Base-by-base conservation (phyloP, 64 coral and sea anemone species). In the Pocillopora verrucosa region DNA sequence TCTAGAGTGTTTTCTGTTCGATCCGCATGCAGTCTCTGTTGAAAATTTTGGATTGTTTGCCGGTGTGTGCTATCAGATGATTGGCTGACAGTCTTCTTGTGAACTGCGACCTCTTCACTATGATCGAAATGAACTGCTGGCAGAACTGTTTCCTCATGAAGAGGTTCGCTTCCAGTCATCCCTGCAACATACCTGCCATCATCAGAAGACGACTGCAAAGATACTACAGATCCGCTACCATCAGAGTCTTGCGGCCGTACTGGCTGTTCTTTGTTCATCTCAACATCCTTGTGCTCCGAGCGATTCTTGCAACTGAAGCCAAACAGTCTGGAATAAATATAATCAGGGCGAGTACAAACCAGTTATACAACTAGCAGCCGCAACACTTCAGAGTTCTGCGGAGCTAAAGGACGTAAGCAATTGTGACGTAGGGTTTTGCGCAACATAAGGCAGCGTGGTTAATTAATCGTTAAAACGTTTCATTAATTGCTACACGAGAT, bases 1-100 rank as follows among this genome's bases (percentile, higher is more conserved):
- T 92, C 89, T 16, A 97, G 86, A 34, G 89, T 88, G 74, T 97
- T 91, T 34, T 97, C 88, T 19, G 73, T 84, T 16, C 84, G 95
- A 59, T 67, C 63, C 16, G 38, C 56, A 13, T 87, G 69, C 57
- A 70, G 58, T 78, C 57, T 96, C 16, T 96, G 77, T 22, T 69
- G 76, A 41, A 80, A 35, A 77, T 84, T 74, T 16, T 73, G 69
- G 63, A 93, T 6, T 76, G 82, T 77, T 76, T 65, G 34, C 13
- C 63, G 65, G 70, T 63, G 11, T n/a, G 61, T 38, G 24, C 45
- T 60, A 57, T 70, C 82, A 65, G 37, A 38, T n/a, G 11, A n/a
- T 69, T 62, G 65, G 63, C 37, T 84, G 7, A 10, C 63, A 68
- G 34, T 16, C 13, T 16, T 15, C 36, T 51, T 70, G 3, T 56